These are phyloP conservation scores for Channa maculata DNA, from an alignment of 2,113 vertebrate species.

Conservation along the genomic window DNA sequence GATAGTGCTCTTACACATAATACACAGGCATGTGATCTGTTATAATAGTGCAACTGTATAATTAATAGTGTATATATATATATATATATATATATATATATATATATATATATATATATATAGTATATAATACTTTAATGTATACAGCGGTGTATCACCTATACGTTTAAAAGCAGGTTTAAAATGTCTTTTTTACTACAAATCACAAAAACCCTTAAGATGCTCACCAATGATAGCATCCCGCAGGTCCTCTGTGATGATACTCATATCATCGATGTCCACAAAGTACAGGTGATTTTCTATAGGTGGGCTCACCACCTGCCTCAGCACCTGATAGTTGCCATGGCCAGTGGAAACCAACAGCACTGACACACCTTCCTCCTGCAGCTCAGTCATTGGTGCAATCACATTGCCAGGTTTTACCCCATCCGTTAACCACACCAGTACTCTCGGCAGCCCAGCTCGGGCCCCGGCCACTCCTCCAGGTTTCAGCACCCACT, in stretches of 20 bases:
- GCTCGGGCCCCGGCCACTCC: conserved; percentile 72
- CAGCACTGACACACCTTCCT: conserved; percentile 89
- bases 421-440: conserved; percentile 96
- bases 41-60: too few species aligned
- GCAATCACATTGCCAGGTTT: conserved; percentile 88
- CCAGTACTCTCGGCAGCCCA: conserved; percentile 90
- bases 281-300: conserved; percentile 91
- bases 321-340: conserved; percentile 87
- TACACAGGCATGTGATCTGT: too few species aligned
- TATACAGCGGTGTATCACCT: too few species aligned
- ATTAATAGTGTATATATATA: too few species aligned
- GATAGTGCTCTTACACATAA: not conserved
- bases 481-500: conserved; percentile 77
- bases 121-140: too few species aligned
- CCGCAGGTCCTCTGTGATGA: conserved; percentile 89
- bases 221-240: conserved; percentile 88
- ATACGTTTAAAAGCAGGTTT: too few species aligned
- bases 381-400: conserved; percentile 87
- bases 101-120: too few species aligned
- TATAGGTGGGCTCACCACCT: conserved; percentile 85
- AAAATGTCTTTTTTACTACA: too few species aligned
- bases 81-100: too few species aligned
- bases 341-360: conserved; percentile 92
- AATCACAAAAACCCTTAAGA: too few species aligned
- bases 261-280: conserved; percentile 92